Percentiles rank a stretch among this genome's conserved stretches.
These are phyloP conservation scores for Tyrophagus putrescentiae DNA, from an alignment of 1,140 invertebrate species.

Conservation along the genomic window DNA sequence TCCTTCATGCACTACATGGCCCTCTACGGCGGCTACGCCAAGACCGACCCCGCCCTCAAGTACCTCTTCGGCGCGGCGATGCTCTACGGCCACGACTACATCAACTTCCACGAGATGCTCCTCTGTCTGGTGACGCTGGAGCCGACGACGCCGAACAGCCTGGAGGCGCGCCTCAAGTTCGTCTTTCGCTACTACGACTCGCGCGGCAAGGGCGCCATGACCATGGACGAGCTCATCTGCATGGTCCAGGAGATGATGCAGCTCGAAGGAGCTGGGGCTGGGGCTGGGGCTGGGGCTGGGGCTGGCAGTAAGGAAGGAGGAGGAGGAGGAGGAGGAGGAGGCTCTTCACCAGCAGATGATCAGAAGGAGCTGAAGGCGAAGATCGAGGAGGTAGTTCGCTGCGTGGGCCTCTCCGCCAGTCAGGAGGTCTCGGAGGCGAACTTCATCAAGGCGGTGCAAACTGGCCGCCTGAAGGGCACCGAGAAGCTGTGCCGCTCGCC, in stretches of 20 bases:
- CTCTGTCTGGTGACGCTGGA: slow-evolving; percentile 41
- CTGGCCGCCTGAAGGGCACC: background rate
- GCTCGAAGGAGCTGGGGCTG: too few species aligned
- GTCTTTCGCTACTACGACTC: slow-evolving; percentile 20
- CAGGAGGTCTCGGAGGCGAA: background rate
- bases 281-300: too few species aligned
- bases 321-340: background rate
- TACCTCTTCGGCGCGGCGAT: slow-evolving; percentile 12
- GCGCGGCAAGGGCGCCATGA: background rate
- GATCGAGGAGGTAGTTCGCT: background rate
- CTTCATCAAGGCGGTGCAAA: background rate
- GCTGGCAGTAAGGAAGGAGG: too few species aligned
- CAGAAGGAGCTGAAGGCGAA: slow-evolving; percentile 3
- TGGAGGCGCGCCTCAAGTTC: slow-evolving; percentile 10
- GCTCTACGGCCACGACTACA: slow-evolving; percentile 9
- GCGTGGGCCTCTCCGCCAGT: slow-evolving; percentile 8
- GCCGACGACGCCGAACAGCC: slow-evolving; percentile 37
- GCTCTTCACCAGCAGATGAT: background rate
- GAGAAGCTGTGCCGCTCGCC: slow-evolving; percentile 2
- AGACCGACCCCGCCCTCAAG: background rate
- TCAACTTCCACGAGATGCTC: slow-evolving; percentile 38
- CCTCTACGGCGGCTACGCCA: background rate
- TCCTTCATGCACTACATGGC: slow-evolving; percentile 23
- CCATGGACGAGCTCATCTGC: background rate
- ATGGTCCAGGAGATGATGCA: slow-evolving; percentile 14